These are phyloP conservation scores for Sepiola atlantica DNA, from an alignment of 2,888 invertebrate species.

Conservation along the genomic window DNA sequence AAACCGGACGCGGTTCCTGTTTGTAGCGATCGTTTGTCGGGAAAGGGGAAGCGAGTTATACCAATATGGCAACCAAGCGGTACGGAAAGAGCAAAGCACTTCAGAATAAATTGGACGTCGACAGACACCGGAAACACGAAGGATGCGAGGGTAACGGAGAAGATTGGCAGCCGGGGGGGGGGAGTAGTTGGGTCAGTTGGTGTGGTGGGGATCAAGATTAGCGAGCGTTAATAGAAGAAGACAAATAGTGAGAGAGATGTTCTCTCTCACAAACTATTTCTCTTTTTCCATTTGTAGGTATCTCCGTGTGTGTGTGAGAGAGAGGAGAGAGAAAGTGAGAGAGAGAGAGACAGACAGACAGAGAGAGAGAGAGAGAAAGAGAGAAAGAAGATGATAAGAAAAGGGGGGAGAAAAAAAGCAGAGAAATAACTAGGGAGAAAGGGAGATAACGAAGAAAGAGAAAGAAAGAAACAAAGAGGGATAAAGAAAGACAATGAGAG, in stretches of 20 bases:
- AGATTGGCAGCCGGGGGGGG: neutral
- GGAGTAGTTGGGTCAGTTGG: neutral
- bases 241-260: too few relatives aligned
- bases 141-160: neutral
- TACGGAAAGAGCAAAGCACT: neutral
- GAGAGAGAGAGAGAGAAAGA: neutral
- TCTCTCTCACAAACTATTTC: too few relatives aligned
- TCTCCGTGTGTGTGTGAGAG: neutral
- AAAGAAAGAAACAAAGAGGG: neutral
- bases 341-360: neutral
- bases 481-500: conserved; percentile 2
- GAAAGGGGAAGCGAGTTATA: neutral
- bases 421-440: neutral
- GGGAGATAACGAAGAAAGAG: neutral
- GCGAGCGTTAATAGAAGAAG: neutral
- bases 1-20: neutral
- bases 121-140: conserved; percentile 11
- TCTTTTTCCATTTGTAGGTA: too few relatives aligned
- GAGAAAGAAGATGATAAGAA: neutral
- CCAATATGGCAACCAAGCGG: neutral
- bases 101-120: conserved; percentile 32
- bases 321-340: too few relatives aligned
- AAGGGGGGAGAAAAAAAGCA: neutral
- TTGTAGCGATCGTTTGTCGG: neutral
- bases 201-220: neutral